Percentiles rank a stretch among this genome's conserved stretches.
phyloP scores from a whole-genome alignment of 2,888 invertebrate genomes.

The Spilarctia lutea region DNA sequence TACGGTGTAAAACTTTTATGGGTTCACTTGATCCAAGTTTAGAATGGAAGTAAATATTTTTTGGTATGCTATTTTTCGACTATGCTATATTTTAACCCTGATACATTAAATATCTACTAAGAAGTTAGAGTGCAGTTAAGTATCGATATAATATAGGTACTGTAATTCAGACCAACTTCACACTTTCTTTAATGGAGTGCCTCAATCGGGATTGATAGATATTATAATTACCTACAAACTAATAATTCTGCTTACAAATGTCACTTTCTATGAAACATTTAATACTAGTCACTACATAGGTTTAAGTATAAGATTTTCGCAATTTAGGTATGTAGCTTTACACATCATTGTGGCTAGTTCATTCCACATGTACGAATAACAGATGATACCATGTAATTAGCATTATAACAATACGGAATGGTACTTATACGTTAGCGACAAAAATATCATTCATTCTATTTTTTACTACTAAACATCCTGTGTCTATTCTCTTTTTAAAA shows the following conservation, averaged over 20 bases:
- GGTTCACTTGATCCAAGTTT: conserved; percentile 45
- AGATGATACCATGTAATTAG: not conserved
- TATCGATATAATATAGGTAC: not conserved
- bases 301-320: not conserved
- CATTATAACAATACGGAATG: conserved; percentile 29
- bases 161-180: too few relatives aligned
- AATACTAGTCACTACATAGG: too few relatives aligned
- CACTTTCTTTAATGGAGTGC: too few relatives aligned
- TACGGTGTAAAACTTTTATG: conserved; percentile 49
- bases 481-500: conserved; percentile 62
- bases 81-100: not conserved
- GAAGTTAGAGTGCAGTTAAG: not conserved
- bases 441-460: conserved; percentile 47
- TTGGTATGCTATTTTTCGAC: not conserved
- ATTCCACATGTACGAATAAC: not conserved
- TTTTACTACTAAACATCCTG: conserved; percentile 64
- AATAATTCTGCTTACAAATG: not conserved
- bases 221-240: not conserved
- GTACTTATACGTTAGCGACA: conserved; percentile 14
- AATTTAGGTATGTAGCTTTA: not conserved
- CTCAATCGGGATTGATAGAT: not conserved
- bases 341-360: not conserved
- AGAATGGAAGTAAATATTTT: conserved; percentile 21
- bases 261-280: too few relatives aligned
- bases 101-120: not conserved